Base-by-base conservation (phyloP, 2,888 invertebrate species). In the Diadromus collaris region DNA sequence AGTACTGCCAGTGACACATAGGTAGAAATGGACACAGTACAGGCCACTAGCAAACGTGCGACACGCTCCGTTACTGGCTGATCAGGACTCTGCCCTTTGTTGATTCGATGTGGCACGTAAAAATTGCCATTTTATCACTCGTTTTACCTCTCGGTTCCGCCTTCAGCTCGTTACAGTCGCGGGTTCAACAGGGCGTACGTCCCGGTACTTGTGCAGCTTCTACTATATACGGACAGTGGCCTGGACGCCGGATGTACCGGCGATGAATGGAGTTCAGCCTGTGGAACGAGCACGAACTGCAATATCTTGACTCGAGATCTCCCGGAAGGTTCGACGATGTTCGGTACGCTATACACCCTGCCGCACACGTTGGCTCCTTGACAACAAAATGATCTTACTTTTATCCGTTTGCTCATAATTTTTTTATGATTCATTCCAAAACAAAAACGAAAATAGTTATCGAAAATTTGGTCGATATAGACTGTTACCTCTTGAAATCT, bases 121-220 rank as follows among this genome's bases (percentile, higher is more conserved):
- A 69, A 69, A 69, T 44, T 9, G 6, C 41, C 29, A 68, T 38
- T 68, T 69, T 27, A 56, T 56, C 68, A 44, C 58, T 44, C 56
- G 58, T 46, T 44, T 29, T 56, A 56, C 68, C 58, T 19, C 44
- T 44, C 13, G 13, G 68, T 69, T 69, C 68, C 68, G 68, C 68
- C 68, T 58, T 44, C 44, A 58, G 21, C 58, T 69, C 68, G 68
- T 69, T 69, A 58, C 68, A 69, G 44, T 44, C 58, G 58, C 58
- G 58, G 68, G 68, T 69, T 69, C 68, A 69, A 69, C 68, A 29
- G 56, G 58, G 68, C 68, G 68, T 58, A 69, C 68, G 68, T 69
- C 68, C 32, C 56, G 58, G 68, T 58, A 44, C 58, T 69, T 58
- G 46, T 69, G 56, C 68, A 46, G 68, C 56, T 44, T 56, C 56